A percentile compares a stretch with the other conserved stretches of the same genome.
phyloP scores from a whole-genome alignment of 2,113 vertebrate species.

The Aldabrachelys gigantea region DNA sequence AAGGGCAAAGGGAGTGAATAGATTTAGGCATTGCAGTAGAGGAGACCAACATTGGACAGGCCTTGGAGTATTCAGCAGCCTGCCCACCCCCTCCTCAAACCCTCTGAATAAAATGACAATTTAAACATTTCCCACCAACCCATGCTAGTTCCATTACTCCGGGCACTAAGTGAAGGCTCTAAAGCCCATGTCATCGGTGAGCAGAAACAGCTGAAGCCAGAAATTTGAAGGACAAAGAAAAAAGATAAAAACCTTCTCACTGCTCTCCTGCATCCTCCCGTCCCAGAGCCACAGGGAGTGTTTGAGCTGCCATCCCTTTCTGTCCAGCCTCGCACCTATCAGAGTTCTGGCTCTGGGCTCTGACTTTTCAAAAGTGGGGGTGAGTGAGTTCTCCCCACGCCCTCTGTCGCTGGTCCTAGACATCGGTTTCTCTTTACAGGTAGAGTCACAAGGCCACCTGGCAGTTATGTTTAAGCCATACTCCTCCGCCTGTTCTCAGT shows the following conservation, averaged over 20 bases:
- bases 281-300: accelerated
- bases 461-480: not conserved
- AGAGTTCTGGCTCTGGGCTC: not conserved
- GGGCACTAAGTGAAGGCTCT: not conserved
- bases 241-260: not conserved
- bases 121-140: not conserved
- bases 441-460: not conserved
- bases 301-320: not conserved
- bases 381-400: not conserved
- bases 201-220: not conserved
- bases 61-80: not conserved
- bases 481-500: not conserved
- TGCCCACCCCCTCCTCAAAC: not conserved
- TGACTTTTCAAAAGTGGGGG: not conserved
- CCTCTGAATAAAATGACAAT: not conserved
- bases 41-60: not conserved
- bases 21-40: not conserved
- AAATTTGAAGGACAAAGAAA: accelerated
- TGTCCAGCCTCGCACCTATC: not conserved
- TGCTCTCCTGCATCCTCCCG: accelerated
- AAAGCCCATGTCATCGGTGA: not conserved
- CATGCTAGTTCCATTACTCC: not conserved
- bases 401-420: not conserved
- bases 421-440: not conserved
- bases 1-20: not conserved